Evolutionary conservation across 2,113 vertebrate species (phyloP).

Genomic region (Nymphicus hollandicus): DNA sequence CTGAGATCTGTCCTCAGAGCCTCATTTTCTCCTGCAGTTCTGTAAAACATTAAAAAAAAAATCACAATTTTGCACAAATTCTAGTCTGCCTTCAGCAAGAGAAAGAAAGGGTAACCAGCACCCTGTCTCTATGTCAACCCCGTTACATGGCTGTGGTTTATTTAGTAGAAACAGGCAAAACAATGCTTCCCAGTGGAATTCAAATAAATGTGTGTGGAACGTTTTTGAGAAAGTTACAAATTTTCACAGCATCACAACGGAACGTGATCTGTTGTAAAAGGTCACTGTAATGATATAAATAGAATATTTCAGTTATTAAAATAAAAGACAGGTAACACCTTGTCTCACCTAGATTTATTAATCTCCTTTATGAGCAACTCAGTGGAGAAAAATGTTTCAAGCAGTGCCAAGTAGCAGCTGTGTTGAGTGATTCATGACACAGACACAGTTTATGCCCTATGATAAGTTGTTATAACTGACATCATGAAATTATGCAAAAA

Average conservation of each 20-base stretch:
- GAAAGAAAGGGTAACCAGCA: background rate
- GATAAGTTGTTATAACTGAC: background rate
- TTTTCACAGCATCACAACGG: background rate
- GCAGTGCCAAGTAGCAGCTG: background rate
- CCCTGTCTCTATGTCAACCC: fast-evolving
- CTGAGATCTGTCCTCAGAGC: background rate
- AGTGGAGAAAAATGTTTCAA: background rate
- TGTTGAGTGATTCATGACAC: background rate
- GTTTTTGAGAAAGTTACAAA: background rate
- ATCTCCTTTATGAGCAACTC: background rate
- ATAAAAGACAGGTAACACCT: background rate
- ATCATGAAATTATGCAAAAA: background rate
- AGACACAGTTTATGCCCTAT: background rate
- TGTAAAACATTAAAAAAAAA: background rate
- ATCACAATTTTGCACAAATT: background rate
- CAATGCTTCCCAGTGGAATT: background rate
- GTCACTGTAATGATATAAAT: background rate
- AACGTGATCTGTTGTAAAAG: background rate
- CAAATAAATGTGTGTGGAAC: background rate
- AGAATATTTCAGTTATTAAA: background rate
- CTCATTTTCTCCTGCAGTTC: background rate
- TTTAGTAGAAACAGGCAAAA: background rate
- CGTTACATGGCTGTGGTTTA: background rate
- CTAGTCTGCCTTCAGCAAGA: background rate
- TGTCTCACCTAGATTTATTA: background rate